phyloP scores from a whole-genome alignment of 64 coral and sea anemone genomes.

The Trachythela sp. region DNA sequence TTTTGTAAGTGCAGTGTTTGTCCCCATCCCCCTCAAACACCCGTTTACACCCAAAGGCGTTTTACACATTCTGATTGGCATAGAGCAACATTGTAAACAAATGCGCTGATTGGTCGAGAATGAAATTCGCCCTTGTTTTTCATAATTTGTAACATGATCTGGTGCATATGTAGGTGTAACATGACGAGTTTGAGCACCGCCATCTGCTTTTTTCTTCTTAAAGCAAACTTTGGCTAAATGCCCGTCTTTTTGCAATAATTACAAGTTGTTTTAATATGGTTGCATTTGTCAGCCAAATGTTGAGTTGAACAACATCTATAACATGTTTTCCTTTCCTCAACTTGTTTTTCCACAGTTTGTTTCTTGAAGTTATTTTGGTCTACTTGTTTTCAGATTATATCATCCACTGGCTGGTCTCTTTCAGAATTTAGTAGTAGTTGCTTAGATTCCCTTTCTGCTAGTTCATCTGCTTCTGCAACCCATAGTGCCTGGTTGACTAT shows the following conservation, averaged over 20 bases:
- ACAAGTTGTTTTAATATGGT: conserved; percentile 30
- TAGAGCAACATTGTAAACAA: too few relatives aligned
- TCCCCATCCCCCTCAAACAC: too few relatives aligned
- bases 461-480: conserved; percentile 51
- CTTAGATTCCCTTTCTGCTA: conserved; percentile 60
- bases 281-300: conserved; percentile 50
- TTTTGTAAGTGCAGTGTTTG: too few relatives aligned
- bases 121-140: too few relatives aligned
- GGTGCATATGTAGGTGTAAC: conserved; percentile 42
- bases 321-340: conserved; percentile 29
- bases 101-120: too few relatives aligned
- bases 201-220: conserved; percentile 40
- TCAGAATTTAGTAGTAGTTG: conserved; percentile 19
- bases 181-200: conserved; percentile 17
- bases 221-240: conserved; percentile 49
- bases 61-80: too few relatives aligned
- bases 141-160: too few relatives aligned
- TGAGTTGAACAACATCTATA: conserved; percentile 54
- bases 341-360: not conserved
- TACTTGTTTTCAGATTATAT: not conserved
- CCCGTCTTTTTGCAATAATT: conserved; percentile 49
- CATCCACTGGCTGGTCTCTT: conserved; percentile 41
- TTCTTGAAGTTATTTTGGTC: not conserved
- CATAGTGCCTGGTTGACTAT: conserved; percentile 42
- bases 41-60: too few relatives aligned